Conservation (phyloP, 2,113 vertebrate genomes). For the Dissostichus mawsoni region DNA sequence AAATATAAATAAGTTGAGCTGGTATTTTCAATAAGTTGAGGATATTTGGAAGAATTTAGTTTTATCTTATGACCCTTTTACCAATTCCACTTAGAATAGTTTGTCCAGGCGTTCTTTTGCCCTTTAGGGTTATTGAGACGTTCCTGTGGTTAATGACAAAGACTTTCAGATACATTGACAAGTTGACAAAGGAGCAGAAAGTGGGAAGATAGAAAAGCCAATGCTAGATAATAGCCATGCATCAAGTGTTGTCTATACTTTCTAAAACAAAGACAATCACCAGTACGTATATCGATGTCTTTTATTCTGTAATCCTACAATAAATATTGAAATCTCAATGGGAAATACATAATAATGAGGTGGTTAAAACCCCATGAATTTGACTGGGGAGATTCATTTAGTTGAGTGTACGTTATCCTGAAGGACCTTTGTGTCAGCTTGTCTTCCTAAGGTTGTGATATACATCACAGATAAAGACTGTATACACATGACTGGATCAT, state of each 20-base stretch:
- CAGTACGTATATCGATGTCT: not conserved
- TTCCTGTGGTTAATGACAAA: constrained; percentile 34
- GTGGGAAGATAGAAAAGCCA: constrained; percentile 38
- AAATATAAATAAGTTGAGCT: not conserved
- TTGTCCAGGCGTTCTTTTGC: not conserved
- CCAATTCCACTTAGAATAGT: not conserved
- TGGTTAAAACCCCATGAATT: not conserved
- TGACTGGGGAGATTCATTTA: not conserved
- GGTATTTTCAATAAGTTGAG: not conserved
- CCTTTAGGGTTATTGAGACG: constrained; percentile 42
- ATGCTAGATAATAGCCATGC: constrained; percentile 40
- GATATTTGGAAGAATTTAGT: not conserved
- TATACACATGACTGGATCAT: not conserved
- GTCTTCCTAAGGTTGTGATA: not conserved
- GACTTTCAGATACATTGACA: constrained; percentile 49
- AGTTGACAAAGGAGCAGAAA: constrained; percentile 52
- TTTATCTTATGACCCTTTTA: not conserved
- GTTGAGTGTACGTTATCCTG: not conserved
- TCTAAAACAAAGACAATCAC: not conserved
- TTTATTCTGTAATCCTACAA: constrained; percentile 2
- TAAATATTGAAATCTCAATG: not conserved
- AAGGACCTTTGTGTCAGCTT: not conserved
- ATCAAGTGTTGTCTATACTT: constrained; percentile 15
- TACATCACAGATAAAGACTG: constrained; percentile 25
- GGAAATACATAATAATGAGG: not conserved